Evolutionary conservation across 2,113 vertebrate species (phyloP), one percentile per base, ranked within the genome.

Genomic region (Centropristis striata): DNA sequence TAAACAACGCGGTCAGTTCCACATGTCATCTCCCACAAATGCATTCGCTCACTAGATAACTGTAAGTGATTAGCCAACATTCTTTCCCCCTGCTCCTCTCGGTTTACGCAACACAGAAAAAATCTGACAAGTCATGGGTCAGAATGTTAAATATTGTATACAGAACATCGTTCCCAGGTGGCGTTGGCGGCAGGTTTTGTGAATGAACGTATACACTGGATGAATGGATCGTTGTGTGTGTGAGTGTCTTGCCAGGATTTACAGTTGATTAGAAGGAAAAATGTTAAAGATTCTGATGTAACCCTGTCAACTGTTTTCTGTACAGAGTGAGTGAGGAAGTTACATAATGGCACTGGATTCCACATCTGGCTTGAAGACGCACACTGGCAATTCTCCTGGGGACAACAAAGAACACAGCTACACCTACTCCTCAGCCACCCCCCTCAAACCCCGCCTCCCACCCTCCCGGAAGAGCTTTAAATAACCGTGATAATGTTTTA

Each of bases 301-400:
- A 85, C 59, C 71, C 55, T 2, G 5, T 84, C 83, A 81, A 76
- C 67, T 83, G 59, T 83, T 79, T 67, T 83, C 80, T 50, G 18
- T 60, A 50, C 23, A 16, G 75, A 83, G 61, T 11, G 47, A 86
- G 72, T 23, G 46, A 87, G 90, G 92, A 92, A 88, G 88, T 93
- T 94, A 59, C 87, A 83, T 89, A 91, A 94, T 41, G 51, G 68
- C 83, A 63, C 18, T 61, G 86, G 88, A 91, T 86, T 87, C 70
- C 91, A 92, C 92, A 93, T 93, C 88, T 93, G 92, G 92, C 83
- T 76, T 39, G 72, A 88, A 78, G 82, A 91, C 44, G 42, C 67
- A 55, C 37, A 64, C 76, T 46, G 41, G 25, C 28, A 71, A 87
- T 47, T 72, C 81, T 81, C 88, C 44, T 8, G 65, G 60, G 85